Evolutionary conservation across 2,888 invertebrate species (phyloP).

Genomic region (Griposia aprilina): DNA sequence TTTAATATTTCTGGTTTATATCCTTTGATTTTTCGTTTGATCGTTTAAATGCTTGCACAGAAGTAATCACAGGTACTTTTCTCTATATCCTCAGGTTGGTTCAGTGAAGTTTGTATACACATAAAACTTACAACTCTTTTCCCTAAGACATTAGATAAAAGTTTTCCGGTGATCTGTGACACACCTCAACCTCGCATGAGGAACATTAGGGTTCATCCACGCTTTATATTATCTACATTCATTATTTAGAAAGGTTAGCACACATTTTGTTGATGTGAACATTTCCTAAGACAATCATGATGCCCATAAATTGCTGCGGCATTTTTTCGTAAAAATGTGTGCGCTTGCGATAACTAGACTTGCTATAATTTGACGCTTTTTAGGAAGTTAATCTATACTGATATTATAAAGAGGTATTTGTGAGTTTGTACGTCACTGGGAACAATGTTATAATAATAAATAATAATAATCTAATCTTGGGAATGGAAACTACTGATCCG

Average conservation of each 20-base stretch:
- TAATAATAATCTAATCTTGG: background rate
- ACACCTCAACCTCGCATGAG: constrained; percentile 21
- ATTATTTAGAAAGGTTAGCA: constrained; percentile 59
- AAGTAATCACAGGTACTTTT: background rate
- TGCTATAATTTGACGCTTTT: background rate
- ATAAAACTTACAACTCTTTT: background rate
- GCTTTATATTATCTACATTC: constrained; percentile 39
- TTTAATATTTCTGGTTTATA: background rate
- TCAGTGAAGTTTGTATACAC: background rate
- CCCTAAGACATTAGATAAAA: background rate
- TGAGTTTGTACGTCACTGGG: background rate
- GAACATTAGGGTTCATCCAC: constrained; percentile 17
- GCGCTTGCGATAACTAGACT: background rate
- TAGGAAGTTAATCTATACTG: background rate
- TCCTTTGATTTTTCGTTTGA: background rate
- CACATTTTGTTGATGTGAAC: constrained; percentile 47
- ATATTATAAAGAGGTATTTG: background rate
- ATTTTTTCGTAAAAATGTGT: constrained; percentile 18
- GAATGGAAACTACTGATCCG: background rate
- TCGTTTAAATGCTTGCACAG: background rate
- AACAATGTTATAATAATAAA: background rate
- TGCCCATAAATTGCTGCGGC: constrained; percentile 24
- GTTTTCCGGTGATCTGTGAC: constrained; percentile 13
- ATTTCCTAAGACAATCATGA: constrained; percentile 53
- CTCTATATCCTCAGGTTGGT: background rate